Evolutionary conservation across 1,140 invertebrate species (phyloP).

Genomic region (Heliconius eleuchia): DNA sequence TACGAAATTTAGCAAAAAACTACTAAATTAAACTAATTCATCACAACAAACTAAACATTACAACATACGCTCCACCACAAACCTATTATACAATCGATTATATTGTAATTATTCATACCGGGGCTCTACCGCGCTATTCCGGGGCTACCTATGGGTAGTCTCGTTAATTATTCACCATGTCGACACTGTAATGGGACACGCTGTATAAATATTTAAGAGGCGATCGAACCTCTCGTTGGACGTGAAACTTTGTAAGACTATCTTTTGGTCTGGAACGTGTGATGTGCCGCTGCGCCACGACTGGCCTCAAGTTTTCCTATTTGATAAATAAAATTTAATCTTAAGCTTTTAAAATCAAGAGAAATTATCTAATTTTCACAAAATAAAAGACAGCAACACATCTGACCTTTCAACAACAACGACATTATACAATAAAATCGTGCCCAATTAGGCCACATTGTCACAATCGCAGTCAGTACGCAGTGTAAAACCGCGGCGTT

Average conservation of each 20-base stretch:
- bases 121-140: constrained; percentile 52
- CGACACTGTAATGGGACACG: constrained; percentile 64
- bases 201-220: constrained; percentile 69
- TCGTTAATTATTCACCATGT: constrained; percentile 70
- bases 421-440: constrained; percentile 22
- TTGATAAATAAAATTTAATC: too few relatives aligned
- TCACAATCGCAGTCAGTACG: constrained; percentile 19
- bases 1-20: neutral
- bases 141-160: constrained; percentile 43
- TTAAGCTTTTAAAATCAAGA: too few relatives aligned
- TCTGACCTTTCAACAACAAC: constrained; percentile 26
- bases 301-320: too few relatives aligned
- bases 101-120: constrained; percentile 67
- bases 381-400: neutral
- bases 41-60: neutral
- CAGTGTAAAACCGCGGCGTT: constrained; percentile 42
- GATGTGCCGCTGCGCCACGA: too few relatives aligned
- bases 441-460: constrained; percentile 61
- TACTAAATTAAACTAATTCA: neutral
- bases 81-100: constrained; percentile 61
- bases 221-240: neutral
- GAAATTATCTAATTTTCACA: too few relatives aligned
- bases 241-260: neutral
- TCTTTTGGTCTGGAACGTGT: neutral
- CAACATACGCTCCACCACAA: constrained; percentile 18